Evolutionary conservation across 2,797 vertebrate genomes (phyloP), one percentile per base, ranked within the genome.

Genomic region (Antennarius maculatus): DNA sequence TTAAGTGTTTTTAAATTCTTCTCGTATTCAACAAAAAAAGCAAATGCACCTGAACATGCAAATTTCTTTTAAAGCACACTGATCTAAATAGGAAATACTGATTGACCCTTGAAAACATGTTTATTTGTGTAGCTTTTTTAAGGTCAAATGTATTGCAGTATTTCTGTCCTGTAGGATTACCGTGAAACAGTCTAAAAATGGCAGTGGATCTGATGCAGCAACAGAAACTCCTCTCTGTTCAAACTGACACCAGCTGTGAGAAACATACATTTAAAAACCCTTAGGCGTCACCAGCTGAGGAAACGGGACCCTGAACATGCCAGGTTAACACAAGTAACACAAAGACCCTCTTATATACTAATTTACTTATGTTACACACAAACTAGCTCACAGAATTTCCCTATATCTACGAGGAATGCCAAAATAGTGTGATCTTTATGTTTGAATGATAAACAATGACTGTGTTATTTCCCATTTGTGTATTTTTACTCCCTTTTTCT

Each of bases 261-360:
- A 55, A 27, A 71, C 23, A 23, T 1, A 23, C 23, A 71, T 52
- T 34, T 78, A 86, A 29, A 43, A n/a, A 90, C 90, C 89, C 87
- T 93, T 8, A 39, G 37, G 10, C 3, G 10, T 8, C 93, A 91
- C 88, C 86, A 86, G 77, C 60, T 34, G 50, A n/a, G 53, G 41
- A 62, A 50, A 68, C 52, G 50, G 62, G 71, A 90, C 91, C 92
- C 92, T 91, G 83, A 94, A 94, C 94, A 94, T 94, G 91, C 93
- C 93, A 94, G 86, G 80, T 91, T 90, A 57, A 74, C 49, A 87
- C 72, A 57, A 72, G 42, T 16, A 51, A 66, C 52, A 66, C 49
- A 76, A 61, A 75, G 42, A 66, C 64, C 54, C 58, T 61, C 54
- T 77, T 66, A 49, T 74, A 77, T 91, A 90, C 89, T 91, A 90